Evolutionary conservation across 2,888 invertebrate species (phyloP).

Genomic region (Sympetrum striolatum): DNA sequence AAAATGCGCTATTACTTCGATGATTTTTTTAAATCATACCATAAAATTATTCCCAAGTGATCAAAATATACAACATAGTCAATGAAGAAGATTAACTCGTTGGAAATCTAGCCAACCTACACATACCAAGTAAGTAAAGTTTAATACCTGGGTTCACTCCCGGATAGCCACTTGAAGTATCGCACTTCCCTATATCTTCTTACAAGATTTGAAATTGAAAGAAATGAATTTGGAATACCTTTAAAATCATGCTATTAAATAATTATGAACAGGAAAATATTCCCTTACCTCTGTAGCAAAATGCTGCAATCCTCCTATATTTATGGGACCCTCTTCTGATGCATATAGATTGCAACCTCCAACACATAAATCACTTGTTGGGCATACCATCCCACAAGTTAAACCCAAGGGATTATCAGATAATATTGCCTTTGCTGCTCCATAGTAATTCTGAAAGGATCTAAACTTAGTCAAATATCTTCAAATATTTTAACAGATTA

Average conservation of each 20-base stretch:
- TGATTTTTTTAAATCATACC: no score
- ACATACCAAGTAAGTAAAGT: no score
- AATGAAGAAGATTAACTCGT: no score
- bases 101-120: no score
- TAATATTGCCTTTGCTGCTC: constrained; percentile 93
- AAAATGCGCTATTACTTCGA: no score
- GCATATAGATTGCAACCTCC: constrained; percentile 97
- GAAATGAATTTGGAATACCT: background rate
- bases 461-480: background rate
- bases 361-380: constrained; percentile 97
- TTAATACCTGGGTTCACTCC: no score
- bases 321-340: constrained; percentile 96
- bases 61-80: no score
- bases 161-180: no score
- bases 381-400: constrained; percentile 98
- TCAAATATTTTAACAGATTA: background rate
- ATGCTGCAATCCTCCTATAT: constrained; percentile 98
- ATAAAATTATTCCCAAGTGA: no score
- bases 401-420: constrained; percentile 97
- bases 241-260: background rate
- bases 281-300: constrained; percentile 87
- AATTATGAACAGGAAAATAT: constrained; percentile 47
- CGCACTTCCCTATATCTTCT: no score
- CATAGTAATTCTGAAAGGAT: constrained; percentile 87
- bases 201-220: no score